A percentile compares a stretch with the other conserved stretches of the same genome.
Conservation (phyloP, 2,113 vertebrate species). For the Calidris pygmaea region DNA sequence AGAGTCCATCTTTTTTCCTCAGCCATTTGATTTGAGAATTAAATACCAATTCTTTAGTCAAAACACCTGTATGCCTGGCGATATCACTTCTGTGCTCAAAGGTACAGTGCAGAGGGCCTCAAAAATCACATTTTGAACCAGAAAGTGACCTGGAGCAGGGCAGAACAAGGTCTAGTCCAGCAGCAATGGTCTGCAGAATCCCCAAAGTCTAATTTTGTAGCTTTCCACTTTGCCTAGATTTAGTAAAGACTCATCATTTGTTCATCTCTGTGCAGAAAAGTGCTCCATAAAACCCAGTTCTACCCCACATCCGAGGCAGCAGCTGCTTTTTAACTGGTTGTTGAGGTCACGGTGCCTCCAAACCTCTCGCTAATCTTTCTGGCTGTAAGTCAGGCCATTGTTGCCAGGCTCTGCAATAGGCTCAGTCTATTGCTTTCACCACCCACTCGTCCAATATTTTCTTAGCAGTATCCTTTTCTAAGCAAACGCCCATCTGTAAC, state of each 20-base stretch:
- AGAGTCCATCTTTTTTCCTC: neutral
- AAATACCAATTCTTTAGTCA: neutral
- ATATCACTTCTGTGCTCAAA: neutral
- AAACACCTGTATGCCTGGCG: neutral
- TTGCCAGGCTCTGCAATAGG: neutral
- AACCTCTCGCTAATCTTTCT: neutral
- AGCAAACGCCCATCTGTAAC: neutral
- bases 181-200: neutral
- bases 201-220: neutral
- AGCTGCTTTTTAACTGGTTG: neutral
- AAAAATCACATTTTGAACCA: neutral
- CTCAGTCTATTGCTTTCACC: neutral
- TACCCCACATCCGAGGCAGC: neutral
- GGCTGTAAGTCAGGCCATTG: neutral
- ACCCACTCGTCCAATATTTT: neutral
- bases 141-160: neutral
- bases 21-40: neutral
- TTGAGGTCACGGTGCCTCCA: neutral
- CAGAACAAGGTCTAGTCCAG: neutral
- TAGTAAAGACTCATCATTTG: neutral
- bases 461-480: neutral
- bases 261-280: neutral
- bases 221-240: neutral
- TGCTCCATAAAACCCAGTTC: neutral
- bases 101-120: neutral